phyloP scores from a whole-genome alignment of 2,888 invertebrate species.

The Trichacis sp. region DNA sequence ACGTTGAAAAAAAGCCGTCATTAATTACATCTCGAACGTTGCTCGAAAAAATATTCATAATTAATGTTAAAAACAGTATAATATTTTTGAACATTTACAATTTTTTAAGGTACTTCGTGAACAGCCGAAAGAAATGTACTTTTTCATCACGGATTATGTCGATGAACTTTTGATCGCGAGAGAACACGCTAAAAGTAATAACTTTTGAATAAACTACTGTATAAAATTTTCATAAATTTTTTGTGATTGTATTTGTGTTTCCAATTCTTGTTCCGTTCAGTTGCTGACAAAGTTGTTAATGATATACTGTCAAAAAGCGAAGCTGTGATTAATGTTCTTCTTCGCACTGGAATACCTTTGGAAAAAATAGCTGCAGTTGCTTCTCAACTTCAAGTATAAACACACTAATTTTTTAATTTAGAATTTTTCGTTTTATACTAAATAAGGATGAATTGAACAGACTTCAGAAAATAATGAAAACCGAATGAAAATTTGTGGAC shows the following conservation, averaged over 20 bases:
- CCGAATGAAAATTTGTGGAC: too few species aligned
- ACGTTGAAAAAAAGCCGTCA: too few species aligned
- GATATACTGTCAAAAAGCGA: conserved; percentile 57
- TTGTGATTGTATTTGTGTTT: too few species aligned
- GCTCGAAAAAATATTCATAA: too few species aligned
- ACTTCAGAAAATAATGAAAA: too few species aligned
- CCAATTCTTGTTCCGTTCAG: conserved; percentile 46
- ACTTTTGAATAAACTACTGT: neutral
- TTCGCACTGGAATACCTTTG: conserved; percentile 52
- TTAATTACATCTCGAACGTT: too few species aligned
- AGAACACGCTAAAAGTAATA: conserved; percentile 71
- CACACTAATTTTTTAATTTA: too few species aligned
- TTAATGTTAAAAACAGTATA: too few species aligned
- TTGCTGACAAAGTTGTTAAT: conserved; percentile 58
- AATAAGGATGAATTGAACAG: too few species aligned
- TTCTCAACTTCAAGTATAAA: too few species aligned
- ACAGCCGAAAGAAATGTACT: conserved; percentile 75
- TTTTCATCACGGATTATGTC: conserved; percentile 79
- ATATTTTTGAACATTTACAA: too few species aligned
- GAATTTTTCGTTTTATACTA: too few species aligned
- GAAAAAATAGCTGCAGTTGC: conserved; percentile 57
- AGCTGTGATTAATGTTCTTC: conserved; percentile 55
- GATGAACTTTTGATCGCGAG: conserved; percentile 76
- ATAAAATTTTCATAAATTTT: neutral
- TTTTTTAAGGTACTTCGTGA: conserved; percentile 74